Conservation (phyloP, 2,888 invertebrate species). For the Apamea crenata region DNA sequence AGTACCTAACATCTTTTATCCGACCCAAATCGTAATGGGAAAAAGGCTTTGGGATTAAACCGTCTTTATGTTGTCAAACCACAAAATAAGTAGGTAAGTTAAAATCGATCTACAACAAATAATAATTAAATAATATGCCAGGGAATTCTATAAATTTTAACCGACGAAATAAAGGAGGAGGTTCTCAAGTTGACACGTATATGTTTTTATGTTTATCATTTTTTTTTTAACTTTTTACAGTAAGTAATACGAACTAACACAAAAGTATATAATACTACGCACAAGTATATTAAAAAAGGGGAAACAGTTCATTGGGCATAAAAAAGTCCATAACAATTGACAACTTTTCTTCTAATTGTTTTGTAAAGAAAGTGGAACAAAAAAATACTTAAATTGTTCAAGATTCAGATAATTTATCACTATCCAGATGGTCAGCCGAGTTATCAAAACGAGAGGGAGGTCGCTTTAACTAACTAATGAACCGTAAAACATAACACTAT, state of each 20-base stretch:
- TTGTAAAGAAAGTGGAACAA: neutral
- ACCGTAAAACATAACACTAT: constrained; percentile 15
- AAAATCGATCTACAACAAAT: no score
- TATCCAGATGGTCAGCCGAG: neutral
- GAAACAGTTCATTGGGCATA: neutral
- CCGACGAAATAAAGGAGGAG: no score
- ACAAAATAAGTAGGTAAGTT: neutral
- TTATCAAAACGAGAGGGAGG: constrained; percentile 5
- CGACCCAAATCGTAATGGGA: neutral
- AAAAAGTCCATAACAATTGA: neutral
- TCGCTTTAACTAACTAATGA: neutral
- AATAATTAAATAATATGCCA: no score
- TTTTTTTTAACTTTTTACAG: no score
- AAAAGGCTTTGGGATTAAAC: no score
- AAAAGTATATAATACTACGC: neutral
- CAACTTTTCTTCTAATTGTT: neutral
- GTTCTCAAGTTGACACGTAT: no score
- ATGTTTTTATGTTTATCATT: no score
- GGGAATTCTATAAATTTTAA: no score
- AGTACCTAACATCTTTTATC: neutral
- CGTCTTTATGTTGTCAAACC: neutral
- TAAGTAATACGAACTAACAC: neutral
- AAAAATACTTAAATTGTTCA: neutral
- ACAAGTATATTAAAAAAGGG: neutral
- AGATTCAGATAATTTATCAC: constrained; percentile 8